Conservation (phyloP, 1,140 invertebrate genomes). For the Drosophila sp. region DNA sequence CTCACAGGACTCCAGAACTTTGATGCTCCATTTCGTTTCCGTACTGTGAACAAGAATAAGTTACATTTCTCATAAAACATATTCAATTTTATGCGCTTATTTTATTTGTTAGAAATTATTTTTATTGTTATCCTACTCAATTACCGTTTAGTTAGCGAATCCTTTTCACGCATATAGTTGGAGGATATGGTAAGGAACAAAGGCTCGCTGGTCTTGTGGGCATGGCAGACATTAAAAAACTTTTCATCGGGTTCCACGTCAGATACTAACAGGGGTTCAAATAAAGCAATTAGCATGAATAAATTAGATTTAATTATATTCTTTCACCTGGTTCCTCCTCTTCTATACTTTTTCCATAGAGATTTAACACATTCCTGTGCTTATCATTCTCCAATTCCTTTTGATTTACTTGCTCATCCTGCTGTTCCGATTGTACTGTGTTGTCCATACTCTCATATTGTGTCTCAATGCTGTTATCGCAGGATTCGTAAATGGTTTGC, state of each 20-base stretch:
- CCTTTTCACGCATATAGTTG: conserved; percentile 81
- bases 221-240: conserved; percentile 70
- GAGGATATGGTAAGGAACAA: conserved; percentile 79
- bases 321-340: conserved; percentile 58
- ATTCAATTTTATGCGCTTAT: not conserved
- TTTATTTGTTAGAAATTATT: no score
- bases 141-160: conserved; percentile 77
- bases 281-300: not conserved
- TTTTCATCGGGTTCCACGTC: conserved; percentile 79
- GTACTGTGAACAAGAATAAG: conserved; percentile 78
- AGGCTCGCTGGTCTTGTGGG: conserved; percentile 61
- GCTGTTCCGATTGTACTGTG: conserved; percentile 11
- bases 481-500: conserved; percentile 65
- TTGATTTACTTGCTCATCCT: not conserved
- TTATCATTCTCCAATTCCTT: conserved; percentile 44
- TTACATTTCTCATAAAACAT: not conserved
- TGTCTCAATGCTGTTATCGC: conserved; percentile 42
- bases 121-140: no score
- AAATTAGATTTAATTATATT: not conserved
- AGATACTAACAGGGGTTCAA: conserved; percentile 55
- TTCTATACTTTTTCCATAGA: conserved; percentile 35
- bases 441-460: conserved; percentile 52
- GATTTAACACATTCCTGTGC: conserved; percentile 55
- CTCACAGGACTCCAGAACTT: conserved; percentile 86
- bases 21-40: conserved; percentile 86